Conservation (phyloP, 2,113 vertebrate species). For the Etheostoma cragini region DNA sequence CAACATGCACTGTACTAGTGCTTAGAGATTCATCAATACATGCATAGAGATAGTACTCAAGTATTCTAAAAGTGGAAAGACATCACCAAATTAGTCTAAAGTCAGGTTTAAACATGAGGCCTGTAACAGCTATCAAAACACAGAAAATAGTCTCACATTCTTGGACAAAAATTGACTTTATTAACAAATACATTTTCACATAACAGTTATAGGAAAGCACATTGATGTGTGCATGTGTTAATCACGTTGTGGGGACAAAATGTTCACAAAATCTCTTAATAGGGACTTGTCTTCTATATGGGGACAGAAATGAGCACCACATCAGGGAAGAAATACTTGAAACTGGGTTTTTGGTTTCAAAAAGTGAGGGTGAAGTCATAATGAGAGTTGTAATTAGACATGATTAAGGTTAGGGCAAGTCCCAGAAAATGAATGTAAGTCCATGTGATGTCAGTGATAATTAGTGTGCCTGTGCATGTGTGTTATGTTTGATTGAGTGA, state of each 20-base stretch:
- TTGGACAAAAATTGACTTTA: not conserved
- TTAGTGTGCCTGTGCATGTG: constrained; percentile 1
- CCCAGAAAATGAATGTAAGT: not conserved
- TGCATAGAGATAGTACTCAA: not conserved
- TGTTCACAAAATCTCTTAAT: not conserved
- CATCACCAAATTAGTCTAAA: not conserved
- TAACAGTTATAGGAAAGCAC: not conserved
- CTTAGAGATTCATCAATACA: not conserved
- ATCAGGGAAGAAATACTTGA: too few species aligned
- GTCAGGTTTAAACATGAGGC: not conserved
- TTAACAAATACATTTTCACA: not conserved
- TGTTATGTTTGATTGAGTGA: constrained; percentile 23
- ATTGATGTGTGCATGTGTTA: not conserved
- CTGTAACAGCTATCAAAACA: not conserved
- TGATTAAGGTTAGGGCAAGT: not conserved
- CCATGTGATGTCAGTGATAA: not conserved
- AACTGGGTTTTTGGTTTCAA: not conserved
- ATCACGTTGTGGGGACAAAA: not conserved
- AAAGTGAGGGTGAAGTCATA: not conserved
- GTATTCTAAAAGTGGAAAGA: not conserved
- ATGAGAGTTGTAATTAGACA: not conserved
- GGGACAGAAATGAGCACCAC: not conserved
- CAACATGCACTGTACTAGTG: too few species aligned
- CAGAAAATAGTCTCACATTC: not conserved
- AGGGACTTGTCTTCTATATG: not conserved